Conservation (phyloP, 1,140 invertebrate species). For the Aphaenogaster floridana region DNA sequence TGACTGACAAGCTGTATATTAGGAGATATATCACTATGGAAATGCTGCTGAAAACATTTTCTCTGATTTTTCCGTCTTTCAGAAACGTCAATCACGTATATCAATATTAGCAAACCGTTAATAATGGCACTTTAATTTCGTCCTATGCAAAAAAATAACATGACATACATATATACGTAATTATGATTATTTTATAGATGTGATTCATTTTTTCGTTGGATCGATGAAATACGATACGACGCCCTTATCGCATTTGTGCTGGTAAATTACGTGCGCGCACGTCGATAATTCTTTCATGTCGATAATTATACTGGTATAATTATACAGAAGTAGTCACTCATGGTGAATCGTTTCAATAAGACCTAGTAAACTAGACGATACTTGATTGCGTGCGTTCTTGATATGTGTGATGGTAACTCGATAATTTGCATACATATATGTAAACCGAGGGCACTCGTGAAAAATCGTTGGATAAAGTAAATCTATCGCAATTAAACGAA, state of each 20-base stretch:
- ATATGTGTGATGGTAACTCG: background rate
- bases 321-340: background rate
- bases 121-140: background rate
- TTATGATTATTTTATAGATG: background rate
- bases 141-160: background rate
- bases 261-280: background rate
- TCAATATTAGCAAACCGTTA: background rate
- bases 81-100: background rate
- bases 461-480: background rate
- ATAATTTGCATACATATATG: background rate
- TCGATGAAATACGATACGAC: background rate
- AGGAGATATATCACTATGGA: background rate
- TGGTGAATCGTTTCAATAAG: slow-evolving; percentile 12
- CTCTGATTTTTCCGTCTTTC: background rate
- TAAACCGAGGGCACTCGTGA: background rate
- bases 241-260: background rate
- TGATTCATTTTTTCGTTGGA: background rate
- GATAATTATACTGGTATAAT: slow-evolving; percentile 17
- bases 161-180: background rate
- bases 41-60: background rate
- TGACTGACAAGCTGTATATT: background rate
- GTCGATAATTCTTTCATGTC: background rate
- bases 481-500: background rate
- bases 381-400: background rate
- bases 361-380: background rate